phyloP scores from a whole-genome alignment of 2,113 vertebrate genomes.

The Echinops telfairi region DNA sequence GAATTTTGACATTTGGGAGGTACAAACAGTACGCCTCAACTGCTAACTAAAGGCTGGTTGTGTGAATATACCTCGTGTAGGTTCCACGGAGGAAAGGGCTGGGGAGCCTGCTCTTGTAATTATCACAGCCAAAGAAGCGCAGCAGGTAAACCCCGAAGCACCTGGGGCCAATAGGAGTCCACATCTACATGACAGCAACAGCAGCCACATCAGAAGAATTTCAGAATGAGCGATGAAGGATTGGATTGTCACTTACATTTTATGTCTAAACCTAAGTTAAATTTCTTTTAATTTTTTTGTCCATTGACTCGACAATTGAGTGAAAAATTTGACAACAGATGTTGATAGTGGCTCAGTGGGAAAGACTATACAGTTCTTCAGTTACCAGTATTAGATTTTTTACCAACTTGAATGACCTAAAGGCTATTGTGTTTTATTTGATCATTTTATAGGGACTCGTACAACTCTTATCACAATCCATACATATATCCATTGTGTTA shows the following conservation, averaged over 20 bases:
- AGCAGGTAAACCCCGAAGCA: neutral
- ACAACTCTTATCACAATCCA: too few relatives aligned
- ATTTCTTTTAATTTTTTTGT: slow-evolving; percentile 48
- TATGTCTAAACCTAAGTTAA: slow-evolving; percentile 46
- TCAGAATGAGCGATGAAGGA: neutral
- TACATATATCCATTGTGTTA: too few relatives aligned
- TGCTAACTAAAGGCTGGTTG: neutral
- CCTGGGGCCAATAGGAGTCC: neutral
- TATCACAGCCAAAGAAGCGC: neutral
- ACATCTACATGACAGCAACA: neutral
- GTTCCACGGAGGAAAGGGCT: neutral
- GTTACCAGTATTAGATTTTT: neutral
- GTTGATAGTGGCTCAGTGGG: neutral
- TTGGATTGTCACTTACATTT: neutral
- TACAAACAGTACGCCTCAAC: too few relatives aligned
- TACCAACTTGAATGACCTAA: neutral
- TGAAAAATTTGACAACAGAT: neutral
- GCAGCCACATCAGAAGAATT: slow-evolving; percentile 32
- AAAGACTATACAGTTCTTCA: neutral
- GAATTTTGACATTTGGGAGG: neutral
- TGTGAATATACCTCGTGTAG: neutral
- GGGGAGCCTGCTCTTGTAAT: neutral
- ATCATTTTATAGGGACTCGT: too few relatives aligned
- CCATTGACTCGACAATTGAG: neutral
- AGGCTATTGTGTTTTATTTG: neutral